Conservation (phyloP, 1,140 invertebrate genomes). For the Drosophila quadrilineata region DNA sequence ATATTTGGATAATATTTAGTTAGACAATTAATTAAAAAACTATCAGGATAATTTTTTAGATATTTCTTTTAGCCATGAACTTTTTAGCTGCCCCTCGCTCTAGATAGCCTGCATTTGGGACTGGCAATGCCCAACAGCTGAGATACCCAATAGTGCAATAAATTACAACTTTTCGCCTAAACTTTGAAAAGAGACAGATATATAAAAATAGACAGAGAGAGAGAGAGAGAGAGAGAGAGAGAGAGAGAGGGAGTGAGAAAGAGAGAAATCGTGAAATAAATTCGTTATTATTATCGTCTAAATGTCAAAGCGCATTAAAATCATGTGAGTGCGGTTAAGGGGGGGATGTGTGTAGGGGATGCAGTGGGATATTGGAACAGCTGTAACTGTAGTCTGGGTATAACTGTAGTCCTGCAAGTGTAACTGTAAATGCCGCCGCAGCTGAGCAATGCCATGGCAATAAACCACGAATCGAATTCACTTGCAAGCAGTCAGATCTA, state of each 20-base stretch:
- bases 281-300: constrained; percentile 73
- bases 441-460: constrained; percentile 75
- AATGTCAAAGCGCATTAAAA: constrained; percentile 71
- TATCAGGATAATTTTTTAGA: too few relatives aligned
- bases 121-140: constrained; percentile 48
- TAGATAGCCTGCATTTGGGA: constrained; percentile 19
- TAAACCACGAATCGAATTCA: constrained; percentile 77
- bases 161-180: constrained; percentile 57
- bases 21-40: too few relatives aligned
- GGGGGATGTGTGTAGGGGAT: too few relatives aligned
- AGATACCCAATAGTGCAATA: constrained; percentile 52
- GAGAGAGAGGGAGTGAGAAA: too few relatives aligned
- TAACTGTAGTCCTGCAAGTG: constrained; percentile 25
- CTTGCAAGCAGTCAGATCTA: constrained; percentile 32
- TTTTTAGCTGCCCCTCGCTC: not conserved
- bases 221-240: too few relatives aligned
- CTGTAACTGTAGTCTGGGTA: constrained; percentile 8
- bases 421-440: constrained; percentile 42
- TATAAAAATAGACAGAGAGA: too few relatives aligned
- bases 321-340: constrained; percentile 47
- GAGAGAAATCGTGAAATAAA: constrained; percentile 47
- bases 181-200: too few relatives aligned
- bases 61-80: too few relatives aligned
- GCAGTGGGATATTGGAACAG: not conserved
- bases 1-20: too few relatives aligned